Percentiles rank a stretch among this genome's conserved stretches.
phyloP scores from a whole-genome alignment of 2,113 vertebrate genomes.

The Grammomys surdaster region DNA sequence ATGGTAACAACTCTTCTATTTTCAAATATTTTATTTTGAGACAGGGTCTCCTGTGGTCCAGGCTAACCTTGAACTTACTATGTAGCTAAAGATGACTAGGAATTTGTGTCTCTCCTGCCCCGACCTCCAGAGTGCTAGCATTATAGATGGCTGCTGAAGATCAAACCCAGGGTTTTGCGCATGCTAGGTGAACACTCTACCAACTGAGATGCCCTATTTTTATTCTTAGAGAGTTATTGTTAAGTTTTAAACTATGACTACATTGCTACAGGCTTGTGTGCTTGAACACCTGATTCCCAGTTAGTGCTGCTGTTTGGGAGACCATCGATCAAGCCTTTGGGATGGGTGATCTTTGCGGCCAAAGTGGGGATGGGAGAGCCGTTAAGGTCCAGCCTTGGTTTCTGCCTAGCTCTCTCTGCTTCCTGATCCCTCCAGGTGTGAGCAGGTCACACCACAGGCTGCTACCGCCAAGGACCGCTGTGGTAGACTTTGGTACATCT shows the following conservation, averaged over 20 bases:
- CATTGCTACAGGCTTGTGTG: neutral
- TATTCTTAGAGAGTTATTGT: neutral
- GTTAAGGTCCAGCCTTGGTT: neutral
- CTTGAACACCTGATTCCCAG: neutral
- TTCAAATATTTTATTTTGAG: neutral
- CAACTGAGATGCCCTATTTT: neutral
- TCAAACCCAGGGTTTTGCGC: neutral
- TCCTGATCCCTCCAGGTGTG: neutral
- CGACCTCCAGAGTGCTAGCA: neutral
- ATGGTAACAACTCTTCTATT: neutral
- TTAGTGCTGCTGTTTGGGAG: neutral
- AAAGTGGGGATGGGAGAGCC: neutral
- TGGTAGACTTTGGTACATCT: neutral
- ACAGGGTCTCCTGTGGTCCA: neutral
- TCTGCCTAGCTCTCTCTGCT: neutral
- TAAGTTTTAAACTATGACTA: neutral
- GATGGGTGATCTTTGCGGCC: neutral
- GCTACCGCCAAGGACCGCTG: neutral
- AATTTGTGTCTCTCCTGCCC: neutral
- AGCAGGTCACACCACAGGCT: neutral
- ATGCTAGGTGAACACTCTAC: neutral
- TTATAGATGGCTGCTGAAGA: neutral
- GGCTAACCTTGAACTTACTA: neutral
- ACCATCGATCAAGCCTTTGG: neutral
- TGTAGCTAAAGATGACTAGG: neutral